Percentiles rank a stretch among this genome's conserved stretches.
Conservation (phyloP, 2,888 invertebrate genomes). For the Eubasilissa splendida region DNA sequence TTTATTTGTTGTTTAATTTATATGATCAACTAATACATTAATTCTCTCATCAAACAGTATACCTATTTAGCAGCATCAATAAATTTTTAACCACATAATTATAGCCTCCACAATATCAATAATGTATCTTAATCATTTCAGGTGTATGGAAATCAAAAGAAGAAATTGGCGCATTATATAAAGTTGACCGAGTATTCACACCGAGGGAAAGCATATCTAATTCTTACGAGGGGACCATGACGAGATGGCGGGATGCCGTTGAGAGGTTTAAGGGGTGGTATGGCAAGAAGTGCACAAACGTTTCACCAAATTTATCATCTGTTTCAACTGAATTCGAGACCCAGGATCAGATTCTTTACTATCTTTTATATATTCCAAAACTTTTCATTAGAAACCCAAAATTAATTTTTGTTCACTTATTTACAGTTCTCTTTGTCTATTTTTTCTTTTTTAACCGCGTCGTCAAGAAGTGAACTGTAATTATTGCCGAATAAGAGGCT, state of each 20-base stretch:
- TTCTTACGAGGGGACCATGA: constrained; percentile 65
- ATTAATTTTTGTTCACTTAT: constrained; percentile 23
- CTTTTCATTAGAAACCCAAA: constrained; percentile 39
- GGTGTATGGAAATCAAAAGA: constrained; percentile 83
- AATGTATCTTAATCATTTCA: constrained; percentile 62
- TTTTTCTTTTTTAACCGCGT: constrained; percentile 36
- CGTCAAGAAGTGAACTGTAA: background rate
- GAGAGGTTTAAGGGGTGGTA: constrained; percentile 75
- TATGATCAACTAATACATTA: too few relatives aligned
- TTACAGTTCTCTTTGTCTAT: constrained; percentile 38
- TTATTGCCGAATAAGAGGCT: background rate
- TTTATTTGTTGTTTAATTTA: too few relatives aligned
- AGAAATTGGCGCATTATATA: constrained; percentile 75
- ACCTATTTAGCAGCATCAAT: too few relatives aligned
- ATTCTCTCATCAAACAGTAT: too few relatives aligned
- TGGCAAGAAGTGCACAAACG: constrained; percentile 45
- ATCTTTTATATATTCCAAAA: constrained; percentile 41
- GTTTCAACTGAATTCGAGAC: constrained; percentile 35
- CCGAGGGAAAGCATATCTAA: constrained; percentile 67
- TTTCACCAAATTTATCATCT: constrained; percentile 46
- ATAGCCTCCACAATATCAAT: too few relatives aligned
- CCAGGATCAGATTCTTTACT: constrained; percentile 42
- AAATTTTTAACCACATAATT: too few relatives aligned
- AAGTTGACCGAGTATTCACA: constrained; percentile 76
- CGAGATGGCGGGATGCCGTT: constrained; percentile 75